phyloP scores from a whole-genome alignment of 2,113 vertebrate species.

The Elgaria multicarinata region DNA sequence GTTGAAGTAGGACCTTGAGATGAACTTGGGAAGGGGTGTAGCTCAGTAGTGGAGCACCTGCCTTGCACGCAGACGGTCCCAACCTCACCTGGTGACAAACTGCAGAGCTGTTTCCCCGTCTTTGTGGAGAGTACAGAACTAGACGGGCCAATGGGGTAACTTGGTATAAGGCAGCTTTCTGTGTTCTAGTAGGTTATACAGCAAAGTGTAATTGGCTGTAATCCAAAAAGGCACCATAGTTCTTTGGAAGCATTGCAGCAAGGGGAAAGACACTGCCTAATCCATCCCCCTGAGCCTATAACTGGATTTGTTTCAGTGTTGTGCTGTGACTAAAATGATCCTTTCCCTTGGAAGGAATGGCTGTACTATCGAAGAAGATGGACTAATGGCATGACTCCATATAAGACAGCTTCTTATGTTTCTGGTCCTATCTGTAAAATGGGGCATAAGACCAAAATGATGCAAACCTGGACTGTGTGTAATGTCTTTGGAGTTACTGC shows the following conservation, averaged over 20 bases:
- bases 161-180: too few species aligned
- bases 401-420: not conserved
- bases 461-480: not conserved
- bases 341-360: not conserved
- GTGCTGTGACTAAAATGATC: not conserved
- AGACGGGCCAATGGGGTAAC: too few species aligned
- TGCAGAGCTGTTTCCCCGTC: not conserved
- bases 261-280: not conserved
- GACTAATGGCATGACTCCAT: not conserved
- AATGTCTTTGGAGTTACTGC: not conserved
- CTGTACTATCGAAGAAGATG: not conserved
- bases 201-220: not conserved
- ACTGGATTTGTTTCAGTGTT: not conserved
- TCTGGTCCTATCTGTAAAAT: not conserved
- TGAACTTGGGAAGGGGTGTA: too few species aligned
- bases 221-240: not conserved
- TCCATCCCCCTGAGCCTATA: not conserved
- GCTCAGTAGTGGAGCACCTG: too few species aligned
- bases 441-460: not conserved
- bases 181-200: not conserved
- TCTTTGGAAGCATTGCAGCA: not conserved
- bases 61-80: not conserved
- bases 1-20: not conserved
- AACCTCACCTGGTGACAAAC: not conserved
- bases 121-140: not conserved